Percentiles rank a stretch among this genome's conserved stretches.
phyloP scores from a whole-genome alignment of 53 echinoderm and acorn worm genomes.

The Temnopleurus reevesii region DNA sequence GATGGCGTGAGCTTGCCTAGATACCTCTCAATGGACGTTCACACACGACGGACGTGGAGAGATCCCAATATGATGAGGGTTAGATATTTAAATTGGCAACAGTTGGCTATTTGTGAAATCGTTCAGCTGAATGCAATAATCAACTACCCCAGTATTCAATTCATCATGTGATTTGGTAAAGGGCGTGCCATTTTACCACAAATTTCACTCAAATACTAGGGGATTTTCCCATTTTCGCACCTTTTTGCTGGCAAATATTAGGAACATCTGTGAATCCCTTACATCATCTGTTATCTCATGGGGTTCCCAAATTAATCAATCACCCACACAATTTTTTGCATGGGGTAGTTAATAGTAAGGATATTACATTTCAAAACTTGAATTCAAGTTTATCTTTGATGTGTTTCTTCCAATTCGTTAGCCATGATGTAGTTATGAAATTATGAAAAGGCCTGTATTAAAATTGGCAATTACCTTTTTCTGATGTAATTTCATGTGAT shows the following conservation, averaged over 20 bases:
- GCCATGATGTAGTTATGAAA: neutral
- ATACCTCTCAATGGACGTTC: neutral
- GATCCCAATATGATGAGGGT: too few species aligned
- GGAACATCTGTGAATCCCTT: neutral
- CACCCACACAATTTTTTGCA: neutral
- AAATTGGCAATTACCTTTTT: neutral
- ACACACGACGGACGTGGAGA: neutral
- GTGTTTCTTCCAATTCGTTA: neutral
- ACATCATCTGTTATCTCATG: neutral
- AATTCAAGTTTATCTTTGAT: neutral
- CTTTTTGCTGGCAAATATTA: too few species aligned
- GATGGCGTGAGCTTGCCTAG: constrained; percentile 15
- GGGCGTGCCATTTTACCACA: too few species aligned
- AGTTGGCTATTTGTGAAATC: too few species aligned
- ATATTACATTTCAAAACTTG: neutral
- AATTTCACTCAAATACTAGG: too few species aligned
- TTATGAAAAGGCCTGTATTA: too few species aligned
- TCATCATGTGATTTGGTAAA: too few species aligned
- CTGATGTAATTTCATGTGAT: neutral
- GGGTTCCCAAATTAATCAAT: neutral
- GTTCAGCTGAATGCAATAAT: too few species aligned
- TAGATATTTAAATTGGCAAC: too few species aligned
- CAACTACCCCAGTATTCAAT: too few species aligned
- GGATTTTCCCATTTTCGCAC: too few species aligned
- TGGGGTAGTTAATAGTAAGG: neutral